Evolutionary conservation across 2,113 vertebrate genomes (phyloP), one percentile per base, ranked within the genome.

Genomic region (Atherinomorus stipes): DNA sequence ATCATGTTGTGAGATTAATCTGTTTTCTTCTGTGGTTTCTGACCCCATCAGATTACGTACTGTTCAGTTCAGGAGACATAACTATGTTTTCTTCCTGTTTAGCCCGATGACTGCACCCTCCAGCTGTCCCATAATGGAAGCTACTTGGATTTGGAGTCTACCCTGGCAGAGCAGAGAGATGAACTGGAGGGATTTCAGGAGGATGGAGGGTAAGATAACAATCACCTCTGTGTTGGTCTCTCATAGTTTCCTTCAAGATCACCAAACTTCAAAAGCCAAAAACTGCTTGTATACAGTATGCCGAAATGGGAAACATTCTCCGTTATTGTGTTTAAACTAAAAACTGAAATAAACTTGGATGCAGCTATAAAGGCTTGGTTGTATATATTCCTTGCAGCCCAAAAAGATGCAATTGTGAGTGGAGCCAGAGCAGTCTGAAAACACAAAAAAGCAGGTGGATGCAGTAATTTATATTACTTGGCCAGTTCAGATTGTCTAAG

Each of bases 91-190:
- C 47, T 70, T 49, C 77, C 74, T 19, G 59, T 91, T 52, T 86
- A 99, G 97, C 93, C 96, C n/a, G 97, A 99, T 80, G 98, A 99
- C 92, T 99, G 98, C 69, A 91, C 97, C 3, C 93, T 99, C 53
- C 97, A 99, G 77, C 89, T 99, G 49, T 98, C 97, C 85, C 97
- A 99, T 83, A 99, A 96, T 58, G 96, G 97, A 83, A 95, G 95
- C 89, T 99, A 99, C 91, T 91, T 99, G 94, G 97, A 99, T 93
- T 88, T 99, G 94, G 98, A 99, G 82, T 97, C 97, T 16, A 98
- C 96, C 0, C 85, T 99, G 85, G 96, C 95, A 10, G 98, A 99
- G 85, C 98, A 99, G 77, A 94, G 89, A 80, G 97, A 99, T 76
- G 97, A 99, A 75, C 72, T 98, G 82, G 97, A 99, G 90, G 97